Evolutionary conservation across 1,140 invertebrate genomes (phyloP), one percentile per base, ranked within the genome.

Genomic region (Ditylenchus dipsaci): DNA sequence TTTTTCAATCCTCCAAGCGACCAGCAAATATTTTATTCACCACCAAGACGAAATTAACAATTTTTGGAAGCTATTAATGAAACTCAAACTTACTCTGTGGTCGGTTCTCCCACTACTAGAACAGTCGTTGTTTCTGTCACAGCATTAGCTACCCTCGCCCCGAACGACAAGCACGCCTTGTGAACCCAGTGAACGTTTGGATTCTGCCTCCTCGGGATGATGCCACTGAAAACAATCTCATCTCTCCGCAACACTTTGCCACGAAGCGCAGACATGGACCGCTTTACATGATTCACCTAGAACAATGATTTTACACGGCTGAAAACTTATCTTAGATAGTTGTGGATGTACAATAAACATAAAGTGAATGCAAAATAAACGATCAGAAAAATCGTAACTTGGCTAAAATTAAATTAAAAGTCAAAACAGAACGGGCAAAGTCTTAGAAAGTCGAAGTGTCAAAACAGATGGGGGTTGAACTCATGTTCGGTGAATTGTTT

Each of bases 151-250:
- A 70, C 56, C 45, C 61, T 67, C 3, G 68, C 68, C 0, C 68
- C 68, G 23, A 68, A 70, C 21, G 38, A 65, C 9, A 27, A 26
- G 45, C 68, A 70, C n/a, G 57, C 15, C 33, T 49, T 53, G 27
- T 71, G 74, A 17, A 71, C 30, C 45, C 56, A 47, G 23, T 45
- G 61, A 9, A 21, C 13, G 23, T 56, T 47, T 11, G 61, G 29
- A 58, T 71, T 69, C 17, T 43, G 56, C 0, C 70, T 69, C 11
- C 72, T 27, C 8, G 68, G 68, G n/a, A 71, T 38, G 1, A 71
- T 67, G 9, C 69, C 69, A 30, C 71, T 73, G 21, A 71, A 65
- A n/a, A 74, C 69, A 38, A 71, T 71, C 5, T 30, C 27, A 29
- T 71, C 69, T 15, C 33, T 69, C 29, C 29, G 17, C 11, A 71